Conservation (phyloP, 2,888 invertebrate genomes). For the Nomada ferruginata region DNA sequence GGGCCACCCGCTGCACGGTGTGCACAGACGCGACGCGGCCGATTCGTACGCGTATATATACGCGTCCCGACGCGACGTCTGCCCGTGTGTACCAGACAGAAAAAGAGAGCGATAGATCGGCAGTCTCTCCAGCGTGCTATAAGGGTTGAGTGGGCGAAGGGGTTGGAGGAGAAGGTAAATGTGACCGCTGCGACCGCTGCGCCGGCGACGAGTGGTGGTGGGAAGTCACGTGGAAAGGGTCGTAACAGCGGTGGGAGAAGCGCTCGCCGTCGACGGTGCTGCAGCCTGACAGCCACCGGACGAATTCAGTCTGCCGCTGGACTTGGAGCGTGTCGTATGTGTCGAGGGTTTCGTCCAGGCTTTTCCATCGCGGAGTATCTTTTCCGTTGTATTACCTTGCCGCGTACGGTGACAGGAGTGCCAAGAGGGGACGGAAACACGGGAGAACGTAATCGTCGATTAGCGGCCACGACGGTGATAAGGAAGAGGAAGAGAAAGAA, state of each 20-base stretch:
- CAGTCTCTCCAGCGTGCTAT: constrained; percentile 13
- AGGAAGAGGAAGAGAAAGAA: neutral
- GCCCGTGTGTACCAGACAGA: constrained; percentile 31
- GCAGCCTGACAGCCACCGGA: constrained; percentile 80
- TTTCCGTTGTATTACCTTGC: constrained; percentile 47
- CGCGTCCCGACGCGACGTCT: constrained; percentile 34
- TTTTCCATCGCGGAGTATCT: constrained; percentile 52
- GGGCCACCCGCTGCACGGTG: constrained; percentile 51
- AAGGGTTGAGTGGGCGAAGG: constrained; percentile 29
- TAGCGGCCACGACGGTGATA: neutral
- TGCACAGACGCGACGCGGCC: constrained; percentile 6
- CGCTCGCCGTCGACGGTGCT: constrained; percentile 72
- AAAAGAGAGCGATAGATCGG: constrained; percentile 37
- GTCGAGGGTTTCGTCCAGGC: constrained; percentile 56
- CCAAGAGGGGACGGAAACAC: constrained; percentile 2
- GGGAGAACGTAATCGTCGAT: neutral
- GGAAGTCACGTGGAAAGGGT: constrained; percentile 28
- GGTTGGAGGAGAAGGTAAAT: constrained; percentile 52
- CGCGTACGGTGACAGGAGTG: constrained; percentile 2
- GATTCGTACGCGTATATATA: too few species aligned
- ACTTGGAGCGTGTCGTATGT: constrained; percentile 73
- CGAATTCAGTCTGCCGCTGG: constrained; percentile 82
- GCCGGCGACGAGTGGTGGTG: constrained; percentile 39
- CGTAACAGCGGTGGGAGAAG: constrained; percentile 53
- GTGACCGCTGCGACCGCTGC: constrained; percentile 65